Conservation (phyloP, 2,888 invertebrate genomes). For the Aspidapion aeneum region DNA sequence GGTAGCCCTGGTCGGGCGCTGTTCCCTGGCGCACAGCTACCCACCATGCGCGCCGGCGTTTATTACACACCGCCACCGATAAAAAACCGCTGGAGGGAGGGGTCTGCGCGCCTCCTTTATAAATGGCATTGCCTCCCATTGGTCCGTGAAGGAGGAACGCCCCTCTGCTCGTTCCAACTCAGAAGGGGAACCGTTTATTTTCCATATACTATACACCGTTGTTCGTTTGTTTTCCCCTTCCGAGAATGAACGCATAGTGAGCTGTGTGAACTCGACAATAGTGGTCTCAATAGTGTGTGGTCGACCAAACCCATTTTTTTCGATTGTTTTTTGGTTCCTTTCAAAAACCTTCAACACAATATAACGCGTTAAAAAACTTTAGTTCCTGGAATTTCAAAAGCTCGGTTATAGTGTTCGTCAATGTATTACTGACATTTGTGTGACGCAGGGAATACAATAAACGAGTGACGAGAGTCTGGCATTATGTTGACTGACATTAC, state of each 20-base stretch:
- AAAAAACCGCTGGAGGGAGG: conserved; percentile 43
- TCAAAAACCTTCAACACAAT: no score
- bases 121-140: conserved; percentile 43
- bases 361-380: no score
- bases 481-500: conserved; percentile 59
- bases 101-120: conserved; percentile 35
- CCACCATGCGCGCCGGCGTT: conserved; percentile 37
- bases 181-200: conserved; percentile 49
- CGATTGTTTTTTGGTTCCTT: conserved; percentile 35
- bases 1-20: no score
- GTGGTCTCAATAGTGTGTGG: conserved; percentile 37
- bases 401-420: conserved; percentile 24
- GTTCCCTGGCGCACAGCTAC: conserved; percentile 21
- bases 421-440: conserved; percentile 1
- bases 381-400: conserved; percentile 13
- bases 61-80: conserved; percentile 27
- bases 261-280: conserved; percentile 49
- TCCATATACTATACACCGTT: conserved; percentile 19
- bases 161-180: conserved; percentile 30
- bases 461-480: not conserved
- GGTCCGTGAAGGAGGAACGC: conserved; percentile 29
- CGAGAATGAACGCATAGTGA: conserved; percentile 46
- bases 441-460: not conserved
- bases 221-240: conserved; percentile 41
- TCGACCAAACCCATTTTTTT: no score